Base-by-base conservation (phyloP, 2,888 invertebrate species). In the Himalopsyche kuldschensis region DNA sequence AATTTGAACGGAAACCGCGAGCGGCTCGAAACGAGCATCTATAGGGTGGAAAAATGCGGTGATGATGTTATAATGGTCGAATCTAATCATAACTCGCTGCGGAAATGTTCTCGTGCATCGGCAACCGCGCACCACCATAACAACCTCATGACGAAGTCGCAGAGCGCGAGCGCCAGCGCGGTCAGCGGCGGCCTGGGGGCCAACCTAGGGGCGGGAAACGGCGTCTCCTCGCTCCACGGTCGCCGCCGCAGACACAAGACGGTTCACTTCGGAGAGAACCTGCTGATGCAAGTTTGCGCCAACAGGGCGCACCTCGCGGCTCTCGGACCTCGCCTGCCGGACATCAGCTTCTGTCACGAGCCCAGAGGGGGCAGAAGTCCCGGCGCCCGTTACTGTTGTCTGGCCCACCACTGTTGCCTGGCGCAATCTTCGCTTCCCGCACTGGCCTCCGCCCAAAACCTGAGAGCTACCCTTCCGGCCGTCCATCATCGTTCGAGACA, bases 231-330 rank as follows among this genome's bases (percentile, higher is more conserved):
- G 87, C 91, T 94, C 88, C 94, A 94, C 87, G 91, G 94, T 84
- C 94, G 95, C 81, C 93, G 95, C 83, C 93, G 95, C 82, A 93
- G 95, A 84, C 95, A 95, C 90, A 95, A 95, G 90, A 95, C 95
- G 79, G 95, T 95, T 79, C 95, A 95, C 90, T 95, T 95, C 88
- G 95, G 95, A 84, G 95, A 95, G 88, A 95, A 95, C 89, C 92
- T 95, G 35, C 89, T 95, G 87, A 93, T 95, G 89, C 95, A 95
- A 89, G 95, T 95, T 80, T 95, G 94, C 89, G 94, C 95, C 86
- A 95, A 95, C 89, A 93, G 95, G 83, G 94, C 91, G 24, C 91
- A 92, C 87, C 88, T 91, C 86, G 90, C 92, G 75, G 91, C 91
- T 75, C 89, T 92, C 81, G 92, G 92, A 75, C 91, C 92, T 69